phyloP scores from a whole-genome alignment of 1,140 invertebrate genomes.

The Drosophila truncata region DNA sequence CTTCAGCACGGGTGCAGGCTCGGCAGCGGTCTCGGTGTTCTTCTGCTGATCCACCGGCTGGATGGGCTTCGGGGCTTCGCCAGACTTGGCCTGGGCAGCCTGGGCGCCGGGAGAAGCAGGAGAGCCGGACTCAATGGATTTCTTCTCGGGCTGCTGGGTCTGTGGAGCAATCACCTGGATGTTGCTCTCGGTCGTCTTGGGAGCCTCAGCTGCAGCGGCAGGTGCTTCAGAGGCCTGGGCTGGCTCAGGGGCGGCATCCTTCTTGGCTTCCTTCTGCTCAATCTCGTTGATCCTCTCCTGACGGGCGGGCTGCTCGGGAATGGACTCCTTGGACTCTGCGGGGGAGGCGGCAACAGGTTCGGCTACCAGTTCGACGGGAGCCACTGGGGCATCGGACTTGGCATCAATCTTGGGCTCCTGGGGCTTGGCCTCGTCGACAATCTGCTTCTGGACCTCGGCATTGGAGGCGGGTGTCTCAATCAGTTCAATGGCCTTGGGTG shows the following conservation, averaged over 20 bases:
- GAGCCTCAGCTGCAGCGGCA: conserved; percentile 17
- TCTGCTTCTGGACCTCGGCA: conserved; percentile 54
- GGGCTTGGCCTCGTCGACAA: conserved; percentile 59
- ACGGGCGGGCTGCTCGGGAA: conserved; percentile 51
- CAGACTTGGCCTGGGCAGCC: conserved; percentile 50
- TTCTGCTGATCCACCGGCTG: conserved; percentile 42
- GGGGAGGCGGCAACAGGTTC: conserved; percentile 1
- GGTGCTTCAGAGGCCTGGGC: conserved; percentile 18
- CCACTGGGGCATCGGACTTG: conserved; percentile 33
- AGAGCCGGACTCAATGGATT: conserved; percentile 14
- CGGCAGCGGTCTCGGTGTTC: conserved; percentile 43
- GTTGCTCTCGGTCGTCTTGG: conserved; percentile 42
- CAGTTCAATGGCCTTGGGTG: conserved; percentile 57
- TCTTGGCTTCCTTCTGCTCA: conserved; percentile 56
- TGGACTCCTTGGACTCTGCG: conserved; percentile 23
- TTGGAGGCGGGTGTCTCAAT: conserved; percentile 50
- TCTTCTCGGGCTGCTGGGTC: conserved; percentile 44
- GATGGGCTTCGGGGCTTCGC: conserved; percentile 25
- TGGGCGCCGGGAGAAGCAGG: conserved; percentile 32
- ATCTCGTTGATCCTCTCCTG: conserved; percentile 65
- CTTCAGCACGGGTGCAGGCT: conserved; percentile 25
- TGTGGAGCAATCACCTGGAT: conserved; percentile 52
- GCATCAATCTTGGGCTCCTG: conserved; percentile 48
- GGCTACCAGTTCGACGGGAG: conserved; percentile 2
- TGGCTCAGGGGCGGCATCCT: conserved; percentile 14